phyloP scores from a whole-genome alignment of 2,113 vertebrate species.

The Bubo scandiacus region DNA sequence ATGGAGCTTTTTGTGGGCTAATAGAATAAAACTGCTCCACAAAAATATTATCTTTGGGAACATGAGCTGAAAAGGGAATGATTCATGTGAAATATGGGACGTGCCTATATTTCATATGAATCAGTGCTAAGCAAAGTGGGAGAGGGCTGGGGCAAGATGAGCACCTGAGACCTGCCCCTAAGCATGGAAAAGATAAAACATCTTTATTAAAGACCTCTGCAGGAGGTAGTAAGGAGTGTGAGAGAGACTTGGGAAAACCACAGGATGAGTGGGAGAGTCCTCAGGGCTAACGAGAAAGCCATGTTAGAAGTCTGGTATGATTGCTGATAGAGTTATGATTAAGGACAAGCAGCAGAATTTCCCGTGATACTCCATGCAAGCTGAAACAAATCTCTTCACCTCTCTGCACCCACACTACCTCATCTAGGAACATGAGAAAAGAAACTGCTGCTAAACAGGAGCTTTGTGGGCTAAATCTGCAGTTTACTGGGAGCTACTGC shows the following conservation, averaged over 20 bases:
- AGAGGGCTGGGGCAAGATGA: conserved; percentile 10
- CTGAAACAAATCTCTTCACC: conserved; percentile 15
- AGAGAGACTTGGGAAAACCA: conserved; percentile 33
- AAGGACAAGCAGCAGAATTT: conserved; percentile 17
- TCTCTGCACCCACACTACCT: background rate
- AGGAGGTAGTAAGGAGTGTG: background rate
- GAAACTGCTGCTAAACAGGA: background rate
- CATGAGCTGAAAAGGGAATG: conserved; percentile 45
- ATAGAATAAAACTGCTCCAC: conserved; percentile 48
- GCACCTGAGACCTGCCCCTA: background rate
- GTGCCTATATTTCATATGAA: conserved; percentile 24
- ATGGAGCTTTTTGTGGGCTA: conserved; percentile 57
- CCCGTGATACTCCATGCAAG: background rate
- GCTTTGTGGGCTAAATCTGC: background rate
- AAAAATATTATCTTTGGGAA: conserved; percentile 49
- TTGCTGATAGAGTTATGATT: conserved; percentile 17
- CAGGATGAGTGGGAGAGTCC: background rate
- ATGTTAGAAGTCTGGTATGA: background rate
- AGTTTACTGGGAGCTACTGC: background rate
- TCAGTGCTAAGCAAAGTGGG: conserved; percentile 19
- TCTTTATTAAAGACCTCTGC: background rate
- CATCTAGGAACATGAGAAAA: background rate
- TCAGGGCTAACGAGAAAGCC: background rate
- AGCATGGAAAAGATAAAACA: conserved; percentile 60
- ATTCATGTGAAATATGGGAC: conserved; percentile 56